Evolutionary conservation across 2,888 invertebrate species (phyloP), one percentile per base, ranked within the genome.

Genomic region (Criorhina ranunculi): DNA sequence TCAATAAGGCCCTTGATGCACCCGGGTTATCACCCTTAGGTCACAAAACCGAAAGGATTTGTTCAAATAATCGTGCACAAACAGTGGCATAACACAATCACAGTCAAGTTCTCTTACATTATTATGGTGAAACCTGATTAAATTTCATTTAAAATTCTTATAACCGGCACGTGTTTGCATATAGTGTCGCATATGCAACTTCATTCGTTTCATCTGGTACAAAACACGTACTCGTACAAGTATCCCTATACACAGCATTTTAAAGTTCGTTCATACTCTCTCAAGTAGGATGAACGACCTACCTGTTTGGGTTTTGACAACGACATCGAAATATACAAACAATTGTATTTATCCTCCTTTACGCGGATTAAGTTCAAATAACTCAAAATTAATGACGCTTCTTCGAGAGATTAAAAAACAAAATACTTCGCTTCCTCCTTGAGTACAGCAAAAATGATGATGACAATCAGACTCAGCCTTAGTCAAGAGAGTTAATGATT

Each of bases 361-460:
- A 62, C 40, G 40, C 40, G 82, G 77, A 78, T 83, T 78, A 78
- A 83, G 78, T 83, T 78, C 73, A 75, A 83, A 79, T 83, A 78
- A 69, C 83, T 78, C 83, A 83, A 69, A 83, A 78, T 78, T 75
- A 69, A 78, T 83, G 55, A 78, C 77, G 72, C 72, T 72, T 67
- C 31, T 44, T 17, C 44, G 31, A 53, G 60, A 31, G 59, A 60
- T 66, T 69, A 57, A 81, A 46, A 53, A 49, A 51, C 40, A 73
- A 75, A 57, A 59, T 64, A 44, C 72, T 29, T 60, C 35, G 40
- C 69, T 62, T 67, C 57, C 62, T 67, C 35, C 35, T 66, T 75
- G 44, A 57, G 24, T 24, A 67, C 24, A 29, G n/a, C n/a, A 59
- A 40, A 15, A 24, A 62, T 12, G 37, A 33, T 15, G 19, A 62